These are phyloP conservation scores for Acrossocheilus wenchowensis DNA, from an alignment of 2,797 vertebrate genomes.

Conservation along the genomic window DNA sequence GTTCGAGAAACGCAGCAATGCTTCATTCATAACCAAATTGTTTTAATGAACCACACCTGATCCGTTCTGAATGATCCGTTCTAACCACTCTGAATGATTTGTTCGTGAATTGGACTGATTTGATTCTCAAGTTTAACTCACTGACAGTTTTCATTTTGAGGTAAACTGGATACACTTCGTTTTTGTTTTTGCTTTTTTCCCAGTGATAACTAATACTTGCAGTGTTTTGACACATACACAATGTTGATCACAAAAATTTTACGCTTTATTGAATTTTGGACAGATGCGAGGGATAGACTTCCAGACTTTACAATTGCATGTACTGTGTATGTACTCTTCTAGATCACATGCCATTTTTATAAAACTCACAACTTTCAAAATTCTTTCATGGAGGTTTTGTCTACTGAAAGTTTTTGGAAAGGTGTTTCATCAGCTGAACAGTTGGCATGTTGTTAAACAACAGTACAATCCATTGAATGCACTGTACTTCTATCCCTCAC, in stretches of 20 bases:
- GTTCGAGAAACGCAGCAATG: neutral
- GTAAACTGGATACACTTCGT: neutral
- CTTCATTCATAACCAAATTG: neutral
- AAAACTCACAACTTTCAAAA: neutral
- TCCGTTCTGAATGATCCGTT: too few species aligned
- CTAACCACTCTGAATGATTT: neutral
- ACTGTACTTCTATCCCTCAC: neutral
- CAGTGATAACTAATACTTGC: neutral
- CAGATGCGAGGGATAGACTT: neutral
- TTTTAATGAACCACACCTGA: neutral
- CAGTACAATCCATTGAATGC: neutral
- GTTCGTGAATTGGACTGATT: neutral
- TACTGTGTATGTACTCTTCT: neutral
- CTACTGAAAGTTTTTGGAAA: neutral
- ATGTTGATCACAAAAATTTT: neutral
- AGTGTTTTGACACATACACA: neutral
- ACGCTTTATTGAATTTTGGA: neutral
- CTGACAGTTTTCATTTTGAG: neutral
- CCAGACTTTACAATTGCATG: neutral
- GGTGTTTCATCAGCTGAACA: constrained; percentile 9
- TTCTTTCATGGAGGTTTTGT: neutral
- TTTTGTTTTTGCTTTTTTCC: neutral
- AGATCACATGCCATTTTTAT: neutral
- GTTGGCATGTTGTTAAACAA: constrained; percentile 8
- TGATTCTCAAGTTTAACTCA: neutral